Base-by-base conservation (phyloP, 2,888 invertebrate genomes). In the Stictocephala bisonia region DNA sequence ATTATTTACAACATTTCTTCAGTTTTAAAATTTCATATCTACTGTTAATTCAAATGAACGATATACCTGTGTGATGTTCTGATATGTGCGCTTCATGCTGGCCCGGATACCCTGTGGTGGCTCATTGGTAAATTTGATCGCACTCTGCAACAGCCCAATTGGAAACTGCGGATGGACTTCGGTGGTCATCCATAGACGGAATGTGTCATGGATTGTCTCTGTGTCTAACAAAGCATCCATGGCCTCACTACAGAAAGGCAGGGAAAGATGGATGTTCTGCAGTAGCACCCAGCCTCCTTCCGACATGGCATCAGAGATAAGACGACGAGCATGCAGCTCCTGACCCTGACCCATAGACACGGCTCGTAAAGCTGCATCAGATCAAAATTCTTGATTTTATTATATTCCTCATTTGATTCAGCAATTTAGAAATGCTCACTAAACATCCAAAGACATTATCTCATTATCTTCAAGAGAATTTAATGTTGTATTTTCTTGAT, bases 271-370 rank as follows among this genome's bases (percentile, higher is more conserved):
- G 79, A 97, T 95, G 83, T 98, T 98, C 86, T 98, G 97, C 6
- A 98, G 87, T 9, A 98, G 86, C 0, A 97, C 95, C 97, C 97
- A 98, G 13, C 95, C 93, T 0, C 98, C 97, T 77, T 85, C 83
- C 2, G 82, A 77, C 85, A 85, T 85, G 0, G 92, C 91, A 77
- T 93, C 91, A 48, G 89, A 88, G 80, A 96, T 91, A 86, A 95
- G 89, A 81, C 91, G 90, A 26, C 95, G 88, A 0, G 96, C 96
- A 75, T 93, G 94, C 81, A 92, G 85, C 82, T 93, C 98, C 86
- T 98, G 97, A 0, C 97, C 98, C 87, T 98, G 98, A 1, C 98
- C 98, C 97, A 98, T 97, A 4, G 97, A 98, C 3, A 98, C 95
- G 0, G 94, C 90, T 82, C 92, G 91, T 13, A 94, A 83, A 73